Evolutionary conservation across 1,140 invertebrate genomes (phyloP).

Genomic region (Amyelois transitella): DNA sequence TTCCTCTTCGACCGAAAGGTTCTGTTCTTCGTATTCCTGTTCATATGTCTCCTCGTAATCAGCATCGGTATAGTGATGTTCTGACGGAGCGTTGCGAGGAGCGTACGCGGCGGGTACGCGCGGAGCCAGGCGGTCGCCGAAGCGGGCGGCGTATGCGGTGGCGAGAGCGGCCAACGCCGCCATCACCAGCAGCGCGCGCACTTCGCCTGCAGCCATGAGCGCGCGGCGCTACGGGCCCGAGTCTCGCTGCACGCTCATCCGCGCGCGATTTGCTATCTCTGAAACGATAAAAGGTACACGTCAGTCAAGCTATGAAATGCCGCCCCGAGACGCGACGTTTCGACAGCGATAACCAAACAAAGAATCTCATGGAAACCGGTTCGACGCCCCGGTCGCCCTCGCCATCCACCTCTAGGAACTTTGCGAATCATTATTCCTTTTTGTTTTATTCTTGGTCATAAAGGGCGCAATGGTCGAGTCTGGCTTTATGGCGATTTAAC

Average conservation of each 20-base stretch:
- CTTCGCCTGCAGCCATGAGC: constrained; percentile 44
- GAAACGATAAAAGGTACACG: constrained; percentile 38
- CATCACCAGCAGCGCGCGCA: constrained; percentile 37
- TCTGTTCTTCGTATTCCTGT: constrained; percentile 45
- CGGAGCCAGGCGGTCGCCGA: constrained; percentile 67
- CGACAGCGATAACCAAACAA: constrained; percentile 58
- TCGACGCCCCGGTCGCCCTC: constrained; percentile 17
- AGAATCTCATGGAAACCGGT: constrained; percentile 63
- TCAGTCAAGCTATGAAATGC: constrained; percentile 33
- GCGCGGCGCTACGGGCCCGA: constrained; percentile 48
- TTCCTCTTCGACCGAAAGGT: constrained; percentile 25
- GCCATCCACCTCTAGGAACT: constrained; percentile 31
- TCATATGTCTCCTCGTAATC: constrained; percentile 47
- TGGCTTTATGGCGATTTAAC: not conserved
- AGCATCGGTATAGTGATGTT: constrained; percentile 31
- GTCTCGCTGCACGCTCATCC: constrained; percentile 42
- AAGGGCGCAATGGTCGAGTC: not conserved
- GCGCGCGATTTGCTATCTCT: constrained; percentile 39
- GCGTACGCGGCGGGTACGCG: constrained; percentile 58
- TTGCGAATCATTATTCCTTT: constrained; percentile 50
- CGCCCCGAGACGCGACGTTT: constrained; percentile 32
- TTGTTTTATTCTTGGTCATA: constrained; percentile 30
- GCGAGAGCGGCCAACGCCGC: constrained; percentile 36
- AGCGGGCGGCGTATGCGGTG: constrained; percentile 45
- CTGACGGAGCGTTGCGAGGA: constrained; percentile 43